Percentiles rank a stretch among this genome's conserved stretches.
phyloP scores from a whole-genome alignment of 2,113 vertebrate species.

The Sciurus niger region DNA sequence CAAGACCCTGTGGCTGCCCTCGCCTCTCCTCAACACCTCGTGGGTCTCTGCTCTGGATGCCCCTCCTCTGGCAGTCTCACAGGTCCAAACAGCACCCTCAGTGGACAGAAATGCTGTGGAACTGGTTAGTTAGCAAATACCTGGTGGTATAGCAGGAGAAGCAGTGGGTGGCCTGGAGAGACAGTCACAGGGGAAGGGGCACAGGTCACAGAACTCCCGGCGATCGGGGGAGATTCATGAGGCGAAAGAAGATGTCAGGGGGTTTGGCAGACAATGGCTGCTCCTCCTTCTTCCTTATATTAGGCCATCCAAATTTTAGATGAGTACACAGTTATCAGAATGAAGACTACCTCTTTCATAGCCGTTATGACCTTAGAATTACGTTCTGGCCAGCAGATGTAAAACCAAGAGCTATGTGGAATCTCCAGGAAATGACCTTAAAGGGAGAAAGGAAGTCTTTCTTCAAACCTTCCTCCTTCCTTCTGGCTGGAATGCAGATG shows the following conservation, averaged over 20 bases:
- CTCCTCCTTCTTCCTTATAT: neutral
- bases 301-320: neutral
- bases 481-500: neutral
- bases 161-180: neutral
- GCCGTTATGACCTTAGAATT: neutral
- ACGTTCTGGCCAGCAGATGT: neutral
- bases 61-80: too few relatives aligned
- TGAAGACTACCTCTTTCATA: neutral
- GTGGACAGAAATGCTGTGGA: too few relatives aligned
- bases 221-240: neutral
- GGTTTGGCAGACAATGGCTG: neutral
- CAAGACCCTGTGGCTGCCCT: too few relatives aligned
- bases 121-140: too few relatives aligned
- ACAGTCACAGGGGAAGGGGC: too few relatives aligned
- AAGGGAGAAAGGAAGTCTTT: neutral
- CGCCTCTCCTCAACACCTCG: accelerated
- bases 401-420: neutral
- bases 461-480: neutral
- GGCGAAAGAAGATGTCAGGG: neutral
- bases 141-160: neutral
- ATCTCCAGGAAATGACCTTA: neutral
- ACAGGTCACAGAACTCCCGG: neutral
- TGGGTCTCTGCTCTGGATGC: neutral
- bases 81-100: neutral
- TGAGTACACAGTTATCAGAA: neutral